Base-by-base conservation (phyloP, 2,113 vertebrate genomes). In the Pteronura brasiliensis region DNA sequence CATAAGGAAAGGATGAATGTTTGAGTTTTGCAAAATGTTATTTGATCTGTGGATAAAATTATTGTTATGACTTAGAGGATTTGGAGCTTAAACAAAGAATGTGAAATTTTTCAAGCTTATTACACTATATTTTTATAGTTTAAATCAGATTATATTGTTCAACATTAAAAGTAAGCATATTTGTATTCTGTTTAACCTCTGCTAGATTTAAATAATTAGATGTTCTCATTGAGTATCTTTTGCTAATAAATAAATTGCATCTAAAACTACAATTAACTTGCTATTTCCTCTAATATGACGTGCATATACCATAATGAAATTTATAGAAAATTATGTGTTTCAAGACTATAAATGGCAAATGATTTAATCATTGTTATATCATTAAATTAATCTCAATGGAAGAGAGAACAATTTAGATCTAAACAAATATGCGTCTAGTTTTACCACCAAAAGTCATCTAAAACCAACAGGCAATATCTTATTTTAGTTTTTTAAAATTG, bases 361-460 rank as follows among this genome's bases (percentile, higher is more conserved):
- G 39, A 69, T 65, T 81, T 96, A 86, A 94, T 81, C 81, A 91
- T 72, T 90, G 18, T 85, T 72, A 17, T 87, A 87, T 74, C 12
- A 88, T 47, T 82, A 87, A 80, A 74, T 82, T 39, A 89, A 65
- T 34, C 23, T 52, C 36, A 90, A 36, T 44, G 42, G 29, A 74
- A 57, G 44, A 92, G 5, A 88, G 29, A 81, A 83, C 57, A 87
- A 91, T 59, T 42, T 84, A 79, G 87, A 87, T 36, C 49, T 82
- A 95, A 95, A 87, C 20, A 77, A 95, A 87, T 55, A 85, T 84
- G 71, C 10, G 13, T 90, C 29, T 86, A 85, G 42, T 92, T 85
- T 88, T 81, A 36, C 55, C 85, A 31, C 27, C 55, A 92, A 93
- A 93, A 79, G 11, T 88, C 87, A 82, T 57, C 10, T 42, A 90